Percentiles rank a stretch among this genome's conserved stretches.
phyloP scores from a whole-genome alignment of 2,797 vertebrate species.

The Epinephelus awoara region DNA sequence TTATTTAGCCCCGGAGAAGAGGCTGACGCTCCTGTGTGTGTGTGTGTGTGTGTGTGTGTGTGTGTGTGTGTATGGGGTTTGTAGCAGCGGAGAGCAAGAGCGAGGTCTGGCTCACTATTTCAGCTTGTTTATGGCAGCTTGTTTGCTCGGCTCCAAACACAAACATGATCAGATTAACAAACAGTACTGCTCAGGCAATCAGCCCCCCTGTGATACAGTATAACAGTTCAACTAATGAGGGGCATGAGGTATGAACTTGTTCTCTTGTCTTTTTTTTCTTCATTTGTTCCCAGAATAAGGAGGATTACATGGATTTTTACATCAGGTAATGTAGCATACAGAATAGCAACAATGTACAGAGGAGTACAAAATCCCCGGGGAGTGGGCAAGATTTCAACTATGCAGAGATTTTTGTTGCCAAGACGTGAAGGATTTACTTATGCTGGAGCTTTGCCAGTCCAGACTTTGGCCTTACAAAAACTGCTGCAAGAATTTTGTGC shows the following conservation, averaged over 20 bases:
- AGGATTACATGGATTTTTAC: constrained; percentile 24
- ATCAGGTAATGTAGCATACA: constrained; percentile 8
- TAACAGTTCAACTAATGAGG: constrained; percentile 52
- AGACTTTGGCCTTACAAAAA: constrained; percentile 44
- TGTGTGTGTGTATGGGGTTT: background rate
- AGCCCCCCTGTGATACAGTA: constrained; percentile 43
- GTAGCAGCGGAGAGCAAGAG: constrained; percentile 22
- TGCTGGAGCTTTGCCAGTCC: constrained; percentile 45
- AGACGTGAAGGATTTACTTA: constrained; percentile 49
- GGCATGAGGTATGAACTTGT: constrained; percentile 23
- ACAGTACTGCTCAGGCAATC: constrained; percentile 64
- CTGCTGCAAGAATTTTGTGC: constrained; percentile 38
- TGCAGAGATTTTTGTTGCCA: constrained; percentile 48
- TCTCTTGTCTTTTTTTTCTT: constrained; percentile 1
- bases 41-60: constrained; percentile 20
- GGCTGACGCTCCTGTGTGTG: constrained; percentile 22
- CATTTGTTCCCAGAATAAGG: constrained; percentile 8
- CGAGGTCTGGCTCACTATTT: constrained; percentile 58
- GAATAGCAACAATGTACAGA: constrained; percentile 11
- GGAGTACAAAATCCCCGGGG: background rate
- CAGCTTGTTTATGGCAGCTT: constrained; percentile 73
- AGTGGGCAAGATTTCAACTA: constrained; percentile 39
- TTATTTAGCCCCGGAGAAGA: constrained; percentile 81
- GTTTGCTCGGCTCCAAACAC: constrained; percentile 73
- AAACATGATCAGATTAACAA: constrained; percentile 79